phyloP scores from a whole-genome alignment of 2,113 vertebrate genomes.

The Datnioides undecimradiatus region DNA sequence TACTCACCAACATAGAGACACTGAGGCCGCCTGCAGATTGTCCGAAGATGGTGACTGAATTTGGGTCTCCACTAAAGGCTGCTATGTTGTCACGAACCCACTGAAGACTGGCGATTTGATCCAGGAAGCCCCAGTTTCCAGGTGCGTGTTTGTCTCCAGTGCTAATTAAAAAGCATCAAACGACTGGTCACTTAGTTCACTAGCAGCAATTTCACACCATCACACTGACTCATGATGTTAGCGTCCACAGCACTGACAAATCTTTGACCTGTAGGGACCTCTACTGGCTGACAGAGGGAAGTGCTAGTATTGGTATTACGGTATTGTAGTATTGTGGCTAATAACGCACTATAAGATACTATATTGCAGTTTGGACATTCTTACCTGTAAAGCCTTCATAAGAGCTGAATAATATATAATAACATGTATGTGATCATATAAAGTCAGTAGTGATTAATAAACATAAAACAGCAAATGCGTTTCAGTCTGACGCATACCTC shows the following conservation, averaged over 20 bases:
- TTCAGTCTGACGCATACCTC: background rate
- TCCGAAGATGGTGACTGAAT: slow-evolving; percentile 81
- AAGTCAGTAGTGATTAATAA: background rate
- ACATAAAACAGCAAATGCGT: background rate
- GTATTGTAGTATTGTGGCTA: too few relatives aligned
- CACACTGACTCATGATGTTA: background rate
- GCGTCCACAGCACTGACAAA: background rate
- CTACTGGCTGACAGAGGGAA: slow-evolving; percentile 16
- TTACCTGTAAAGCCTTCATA: too few relatives aligned
- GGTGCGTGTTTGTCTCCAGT: slow-evolving; percentile 73
- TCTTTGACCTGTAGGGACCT: background rate
- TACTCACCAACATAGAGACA: slow-evolving; percentile 67
- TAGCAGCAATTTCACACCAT: background rate
- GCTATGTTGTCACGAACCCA: slow-evolving; percentile 73
- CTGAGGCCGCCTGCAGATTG: slow-evolving; percentile 65
- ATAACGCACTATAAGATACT: too few relatives aligned
- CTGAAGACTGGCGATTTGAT: slow-evolving; percentile 77
- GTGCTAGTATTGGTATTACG: too few relatives aligned
- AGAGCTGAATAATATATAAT: too few relatives aligned
- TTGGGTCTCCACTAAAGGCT: background rate
- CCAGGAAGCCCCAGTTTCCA: slow-evolving; percentile 82
- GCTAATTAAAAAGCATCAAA: slow-evolving; percentile 50
- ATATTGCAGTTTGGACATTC: too few relatives aligned
- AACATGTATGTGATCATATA: too few relatives aligned
- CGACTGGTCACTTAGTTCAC: background rate